Percentiles rank a stretch among this genome's conserved stretches.
Conservation (phyloP, 2,888 invertebrate species). For the Drosophila merina region DNA sequence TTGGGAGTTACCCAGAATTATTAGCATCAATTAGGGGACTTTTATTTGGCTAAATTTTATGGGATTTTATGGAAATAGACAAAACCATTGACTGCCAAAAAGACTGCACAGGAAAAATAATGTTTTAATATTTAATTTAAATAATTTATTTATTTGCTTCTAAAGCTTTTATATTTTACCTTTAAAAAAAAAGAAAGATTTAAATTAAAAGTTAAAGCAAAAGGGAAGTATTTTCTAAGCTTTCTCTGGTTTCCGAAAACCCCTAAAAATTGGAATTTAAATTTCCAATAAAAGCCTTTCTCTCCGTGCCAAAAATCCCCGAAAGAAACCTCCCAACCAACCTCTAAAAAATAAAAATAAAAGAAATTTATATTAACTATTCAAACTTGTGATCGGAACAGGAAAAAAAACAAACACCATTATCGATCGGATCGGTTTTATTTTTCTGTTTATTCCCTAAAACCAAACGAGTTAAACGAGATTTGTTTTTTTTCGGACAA, state of each 20-base stretch:
- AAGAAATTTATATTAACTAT: not conserved
- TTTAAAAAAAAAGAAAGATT: no score
- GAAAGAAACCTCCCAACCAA: constrained; percentile 8
- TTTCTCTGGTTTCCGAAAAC: no score
- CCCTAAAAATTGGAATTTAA: constrained; percentile 11
- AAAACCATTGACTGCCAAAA: no score
- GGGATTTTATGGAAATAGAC: no score
- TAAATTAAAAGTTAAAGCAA: no score
- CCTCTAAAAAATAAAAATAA: constrained; percentile 2
- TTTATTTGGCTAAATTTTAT: not conserved
- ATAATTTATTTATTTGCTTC: no score
- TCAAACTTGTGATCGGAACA: constrained; percentile 15
- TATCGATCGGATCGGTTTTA: constrained; percentile 21
- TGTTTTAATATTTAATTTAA: no score
- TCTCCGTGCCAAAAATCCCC: constrained; percentile 33
- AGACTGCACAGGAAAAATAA: no score
- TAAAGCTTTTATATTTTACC: no score
- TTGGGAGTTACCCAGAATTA: constrained; percentile 20
- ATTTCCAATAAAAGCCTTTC: constrained; percentile 24
- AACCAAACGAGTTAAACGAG: constrained; percentile 64
- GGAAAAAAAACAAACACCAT: constrained; percentile 8
- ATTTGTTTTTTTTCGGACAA: constrained; percentile 26
- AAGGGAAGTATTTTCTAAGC: no score
- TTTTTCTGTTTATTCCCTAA: constrained; percentile 18
- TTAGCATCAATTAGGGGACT: not conserved